Percentiles rank a stretch among this genome's conserved stretches.
Conservation (phyloP, 2,113 vertebrate genomes). For the Talpa occidentalis region DNA sequence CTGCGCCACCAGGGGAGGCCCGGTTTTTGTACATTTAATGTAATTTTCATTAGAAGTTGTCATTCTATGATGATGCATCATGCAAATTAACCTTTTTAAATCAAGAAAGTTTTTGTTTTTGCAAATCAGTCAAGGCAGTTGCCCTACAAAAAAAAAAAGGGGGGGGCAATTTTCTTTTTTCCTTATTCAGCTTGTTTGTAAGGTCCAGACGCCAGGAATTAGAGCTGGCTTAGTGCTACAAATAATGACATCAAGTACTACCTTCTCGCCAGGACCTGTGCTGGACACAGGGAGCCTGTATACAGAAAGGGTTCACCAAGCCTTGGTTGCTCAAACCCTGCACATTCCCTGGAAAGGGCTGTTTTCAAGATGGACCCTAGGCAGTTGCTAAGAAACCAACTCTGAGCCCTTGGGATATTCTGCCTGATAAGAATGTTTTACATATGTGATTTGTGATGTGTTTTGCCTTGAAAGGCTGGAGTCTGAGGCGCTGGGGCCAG, state of each 20-base stretch:
- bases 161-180: too few relatives aligned
- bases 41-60: background rate
- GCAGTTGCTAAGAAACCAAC: background rate
- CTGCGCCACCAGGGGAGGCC: too few relatives aligned
- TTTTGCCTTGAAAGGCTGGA: background rate
- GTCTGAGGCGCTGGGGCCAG: background rate
- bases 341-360: background rate
- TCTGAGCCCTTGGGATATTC: background rate
- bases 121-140: background rate
- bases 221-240: background rate
- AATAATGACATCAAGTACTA: background rate
- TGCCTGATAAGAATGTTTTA: background rate
- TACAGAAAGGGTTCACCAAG: background rate
- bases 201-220: background rate
- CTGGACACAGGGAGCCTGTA: too few relatives aligned
- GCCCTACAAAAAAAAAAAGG: background rate
- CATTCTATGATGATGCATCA: background rate
- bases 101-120: background rate
- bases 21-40: background rate
- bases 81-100: conserved; percentile 13
- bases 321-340: background rate
- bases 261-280: background rate
- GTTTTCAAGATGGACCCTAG: background rate
- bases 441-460: background rate
- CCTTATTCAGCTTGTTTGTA: background rate